Base-by-base conservation (phyloP, 2,888 invertebrate species). In the Pantelozetes paolii region DNA sequence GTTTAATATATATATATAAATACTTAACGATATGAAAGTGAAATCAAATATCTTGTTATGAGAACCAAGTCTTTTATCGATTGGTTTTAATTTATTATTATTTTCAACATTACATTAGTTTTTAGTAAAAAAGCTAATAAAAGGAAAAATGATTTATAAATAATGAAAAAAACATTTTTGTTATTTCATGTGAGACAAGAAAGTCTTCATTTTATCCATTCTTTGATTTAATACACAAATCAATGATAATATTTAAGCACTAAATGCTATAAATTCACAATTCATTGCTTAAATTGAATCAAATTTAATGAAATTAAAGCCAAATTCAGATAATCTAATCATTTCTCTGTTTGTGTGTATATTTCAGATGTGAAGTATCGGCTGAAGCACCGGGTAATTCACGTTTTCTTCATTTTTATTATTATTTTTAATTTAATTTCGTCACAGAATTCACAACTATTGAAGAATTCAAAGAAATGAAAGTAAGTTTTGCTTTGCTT, bases 381-480 rank as follows among this genome's bases (percentile, higher is more conserved):
- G 64, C 64, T 3, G 64, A 64, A 30, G 64, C 64, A 36, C 64
- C 64, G 20, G 64, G 64, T 64, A 64, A 36, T 64, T 8, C 36
- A 15, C 32, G 28, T 28, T 28, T 57, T 57, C 28, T 11, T 57
- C 30, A 57, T 28, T 57, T 1, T 28, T 57, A 57, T 23, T 54
- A 54, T 54, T 54, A 54, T 8, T 54, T 23, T 28, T 57, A 57
- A 57, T 57, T 57, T 57, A 3, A 28, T 57, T 57, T 57, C 20
- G 28, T 15, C 11, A 11, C n/a, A 64, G 64, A 64, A 36, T 64
- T 64, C 36, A 64, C 64, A 36, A 64, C 64, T 36, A 64, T 64
- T 64, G 64, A 64, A 20, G 64, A 64, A 64, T 64, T 64, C 64
- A 64, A 64, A 36, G 64, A 64, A 64, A 64, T 64, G 64, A 64